Conservation (phyloP, 37 sponge, comb jelly and placozoan species). For the Halisarca cf. caerulea region DNA sequence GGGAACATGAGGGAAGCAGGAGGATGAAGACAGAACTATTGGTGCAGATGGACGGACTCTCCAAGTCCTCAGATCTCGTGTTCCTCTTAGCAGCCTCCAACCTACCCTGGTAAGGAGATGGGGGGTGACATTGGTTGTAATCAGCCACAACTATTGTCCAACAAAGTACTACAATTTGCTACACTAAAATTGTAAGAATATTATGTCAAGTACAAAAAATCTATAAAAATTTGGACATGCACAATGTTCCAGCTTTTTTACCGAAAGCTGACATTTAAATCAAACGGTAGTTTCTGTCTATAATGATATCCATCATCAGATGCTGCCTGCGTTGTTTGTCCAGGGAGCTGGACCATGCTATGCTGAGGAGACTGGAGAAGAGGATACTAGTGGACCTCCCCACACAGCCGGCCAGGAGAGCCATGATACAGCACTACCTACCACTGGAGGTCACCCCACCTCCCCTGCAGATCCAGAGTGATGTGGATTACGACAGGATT, state of each 20-base stretch:
- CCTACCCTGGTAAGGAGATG: conserved; percentile 93
- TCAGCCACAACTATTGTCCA: no score
- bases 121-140: no score
- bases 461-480: conserved; percentile 64
- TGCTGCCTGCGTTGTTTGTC: no score
- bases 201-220: no score
- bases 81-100: conserved; percentile 97
- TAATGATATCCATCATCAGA: no score
- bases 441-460: conserved; percentile 69
- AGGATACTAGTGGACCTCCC: conserved; percentile 95
- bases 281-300: no score
- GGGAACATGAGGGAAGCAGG: conserved; percentile 95
- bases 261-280: no score
- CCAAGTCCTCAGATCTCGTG: conserved; percentile 89
- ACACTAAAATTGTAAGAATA: no score
- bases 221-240: not conserved
- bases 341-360: conserved; percentile 98
- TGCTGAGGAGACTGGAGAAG: conserved; percentile 97
- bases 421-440: conserved; percentile 91
- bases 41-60: conserved; percentile 98
- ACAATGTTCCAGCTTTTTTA: no score
- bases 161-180: no score
- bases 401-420: conserved; percentile 65
- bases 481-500: conserved; percentile 82
- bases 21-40: conserved; percentile 98